These are phyloP conservation scores for Mormyrus hasselquistii DNA, from an alignment of 2,797 vertebrate species.

Conservation along the genomic window DNA sequence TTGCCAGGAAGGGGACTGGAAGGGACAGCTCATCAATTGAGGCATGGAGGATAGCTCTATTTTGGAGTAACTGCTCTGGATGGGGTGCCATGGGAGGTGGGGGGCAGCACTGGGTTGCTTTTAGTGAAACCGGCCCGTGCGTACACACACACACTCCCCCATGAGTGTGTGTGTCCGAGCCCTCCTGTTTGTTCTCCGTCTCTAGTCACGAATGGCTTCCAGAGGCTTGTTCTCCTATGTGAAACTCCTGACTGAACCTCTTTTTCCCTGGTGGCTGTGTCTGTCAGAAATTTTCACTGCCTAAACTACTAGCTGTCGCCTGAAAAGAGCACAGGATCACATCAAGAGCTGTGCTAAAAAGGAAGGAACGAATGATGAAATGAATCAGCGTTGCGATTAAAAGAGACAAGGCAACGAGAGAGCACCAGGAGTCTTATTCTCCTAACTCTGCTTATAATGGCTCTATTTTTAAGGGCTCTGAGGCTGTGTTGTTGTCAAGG, in stretches of 20 bases:
- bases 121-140: neutral
- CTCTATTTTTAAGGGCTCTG: neutral
- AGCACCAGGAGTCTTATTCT: neutral
- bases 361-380: neutral
- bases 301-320: neutral
- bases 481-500: neutral
- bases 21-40: neutral
- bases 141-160: neutral
- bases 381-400: neutral
- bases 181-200: neutral
- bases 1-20: neutral
- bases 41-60: neutral
- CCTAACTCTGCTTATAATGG: neutral
- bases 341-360: neutral
- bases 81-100: neutral
- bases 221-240: neutral
- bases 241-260: neutral
- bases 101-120: neutral
- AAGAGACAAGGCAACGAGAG: neutral
- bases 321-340: neutral
- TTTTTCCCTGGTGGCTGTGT: neutral
- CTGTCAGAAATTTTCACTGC: neutral
- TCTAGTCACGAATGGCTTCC: neutral
- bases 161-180: neutral
- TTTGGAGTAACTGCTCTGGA: neutral